Conservation (phyloP, 2,888 invertebrate genomes). For the Agapetus fuscipes region DNA sequence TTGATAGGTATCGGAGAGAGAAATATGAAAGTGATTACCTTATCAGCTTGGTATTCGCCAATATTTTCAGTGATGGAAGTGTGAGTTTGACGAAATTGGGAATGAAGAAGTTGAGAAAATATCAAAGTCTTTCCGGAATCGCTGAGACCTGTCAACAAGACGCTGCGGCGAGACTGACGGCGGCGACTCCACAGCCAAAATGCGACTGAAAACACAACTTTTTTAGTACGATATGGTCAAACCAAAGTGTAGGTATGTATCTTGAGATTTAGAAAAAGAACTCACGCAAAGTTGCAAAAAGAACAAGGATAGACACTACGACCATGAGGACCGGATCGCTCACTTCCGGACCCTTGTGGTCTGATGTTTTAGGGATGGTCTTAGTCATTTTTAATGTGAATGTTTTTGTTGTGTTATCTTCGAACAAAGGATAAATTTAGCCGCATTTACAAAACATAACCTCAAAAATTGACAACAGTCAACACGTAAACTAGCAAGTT, state of each 20-base stretch:
- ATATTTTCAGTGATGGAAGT: constrained; percentile 86
- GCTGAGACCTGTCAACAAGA: constrained; percentile 75
- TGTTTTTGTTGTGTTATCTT: too few species aligned
- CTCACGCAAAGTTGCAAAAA: constrained; percentile 11
- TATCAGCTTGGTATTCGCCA: constrained; percentile 53
- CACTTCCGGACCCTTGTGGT: too few species aligned
- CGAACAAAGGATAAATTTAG: too few species aligned
- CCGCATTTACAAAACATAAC: too few species aligned
- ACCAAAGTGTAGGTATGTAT: too few species aligned
- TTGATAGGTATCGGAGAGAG: constrained; percentile 1
- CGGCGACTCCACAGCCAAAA: constrained; percentile 52
- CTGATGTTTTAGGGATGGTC: too few species aligned
- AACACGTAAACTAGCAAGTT: too few species aligned
- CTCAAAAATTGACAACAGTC: too few species aligned
- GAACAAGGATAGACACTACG: constrained; percentile 7
- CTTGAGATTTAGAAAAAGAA: too few species aligned
- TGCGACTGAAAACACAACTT: constrained; percentile 53
- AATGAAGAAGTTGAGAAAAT: constrained; percentile 67
- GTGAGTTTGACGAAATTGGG: constrained; percentile 64
- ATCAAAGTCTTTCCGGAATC: constrained; percentile 88
- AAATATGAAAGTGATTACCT: constrained; percentile 40
- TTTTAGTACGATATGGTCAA: too few species aligned
- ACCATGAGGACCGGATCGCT: constrained; percentile 6
- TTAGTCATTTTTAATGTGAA: too few species aligned
- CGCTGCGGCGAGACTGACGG: constrained; percentile 48